phyloP scores from a whole-genome alignment of 2,888 invertebrate species.

The Eumerus sabulonum region DNA sequence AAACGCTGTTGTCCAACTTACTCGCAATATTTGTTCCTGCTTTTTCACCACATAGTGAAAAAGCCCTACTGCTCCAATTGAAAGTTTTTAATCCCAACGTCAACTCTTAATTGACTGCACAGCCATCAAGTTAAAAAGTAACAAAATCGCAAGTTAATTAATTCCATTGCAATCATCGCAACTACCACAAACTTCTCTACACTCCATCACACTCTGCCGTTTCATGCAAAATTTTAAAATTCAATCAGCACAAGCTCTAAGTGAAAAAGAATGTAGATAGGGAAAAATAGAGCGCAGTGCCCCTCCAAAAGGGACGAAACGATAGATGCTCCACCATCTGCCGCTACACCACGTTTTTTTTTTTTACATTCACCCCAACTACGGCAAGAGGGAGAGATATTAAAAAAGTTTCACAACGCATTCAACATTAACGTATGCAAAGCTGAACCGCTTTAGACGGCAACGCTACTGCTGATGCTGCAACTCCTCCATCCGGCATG shows the following conservation, averaged over 20 bases:
- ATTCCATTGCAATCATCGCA: constrained; percentile 68
- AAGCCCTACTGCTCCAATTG: background rate
- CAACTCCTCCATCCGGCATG: background rate
- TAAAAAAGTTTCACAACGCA: constrained; percentile 61
- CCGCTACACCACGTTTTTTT: constrained; percentile 12
- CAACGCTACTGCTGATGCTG: constrained; percentile 1
- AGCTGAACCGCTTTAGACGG: constrained; percentile 67
- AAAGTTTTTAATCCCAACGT: constrained; percentile 60
- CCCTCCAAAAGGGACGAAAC: background rate
- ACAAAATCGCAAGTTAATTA: constrained; percentile 68
- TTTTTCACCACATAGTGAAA: too few relatives aligned
- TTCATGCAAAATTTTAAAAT: constrained; percentile 68
- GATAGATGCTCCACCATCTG: constrained; percentile 42
- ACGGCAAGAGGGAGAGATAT: constrained; percentile 38
- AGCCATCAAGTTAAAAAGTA: constrained; percentile 68
- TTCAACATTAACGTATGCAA: constrained; percentile 66
- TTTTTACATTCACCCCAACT: background rate
- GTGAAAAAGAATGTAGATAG: constrained; percentile 45
- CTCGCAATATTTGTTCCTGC: too few relatives aligned
- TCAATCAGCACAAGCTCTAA: constrained; percentile 68
- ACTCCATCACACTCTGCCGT: constrained; percentile 29
- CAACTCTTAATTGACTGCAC: constrained; percentile 68
- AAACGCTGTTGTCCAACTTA: too few relatives aligned
- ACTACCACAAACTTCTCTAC: constrained; percentile 60
- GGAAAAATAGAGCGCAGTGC: constrained; percentile 21